Evolutionary conservation across 2,888 invertebrate genomes (phyloP), one percentile per base, ranked within the genome.

Genomic region (Lasius fuliginosus): DNA sequence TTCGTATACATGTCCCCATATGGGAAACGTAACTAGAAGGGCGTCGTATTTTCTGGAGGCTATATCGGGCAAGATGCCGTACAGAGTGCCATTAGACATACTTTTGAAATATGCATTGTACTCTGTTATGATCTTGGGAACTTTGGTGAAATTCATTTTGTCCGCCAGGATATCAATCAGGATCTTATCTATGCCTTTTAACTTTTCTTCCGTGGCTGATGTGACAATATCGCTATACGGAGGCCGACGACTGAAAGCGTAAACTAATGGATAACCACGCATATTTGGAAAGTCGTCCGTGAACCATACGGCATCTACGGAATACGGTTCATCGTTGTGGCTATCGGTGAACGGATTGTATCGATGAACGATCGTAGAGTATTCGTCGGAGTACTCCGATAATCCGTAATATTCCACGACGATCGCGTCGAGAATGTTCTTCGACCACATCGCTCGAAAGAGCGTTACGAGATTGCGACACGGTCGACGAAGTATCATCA

Each of bases 391-490:
- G 5, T 33, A n/a, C 12, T 65, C 46, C 12, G 36, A 36, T 53
- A 53, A 8, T 53, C 18, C 23, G 3, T 27, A 53, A 49, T 76
- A 36, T 15, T 74, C 81, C 18, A 74, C 60, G 23, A 74, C 53
- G n/a, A 74, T 75, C 12, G 23, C 23, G 58, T 75, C 65, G 40
- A 82, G 64, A 18, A 82, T 62, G n/a, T 60, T 56, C 1, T 12
- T 67, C 46, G 65, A 67, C 67, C 83, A 77, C 46, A 83, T 77
- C 9, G 67, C n/a, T 30, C 27, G 58, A 8, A 83, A 77, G 58
- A 83, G n/a, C 40, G 27, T n/a, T 18, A 23, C 23, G 42, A 67
- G 15, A 46, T 83, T 5, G 42, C 12, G 40, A 46, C 46, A 58
- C 68, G 56, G 49, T 46, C 23, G 65, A 27, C 15, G 58, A 12